Percentiles rank a stretch among this genome's conserved stretches.
phyloP scores from a whole-genome alignment of 2,888 invertebrate genomes.

The Scrobipalpa costella region DNA sequence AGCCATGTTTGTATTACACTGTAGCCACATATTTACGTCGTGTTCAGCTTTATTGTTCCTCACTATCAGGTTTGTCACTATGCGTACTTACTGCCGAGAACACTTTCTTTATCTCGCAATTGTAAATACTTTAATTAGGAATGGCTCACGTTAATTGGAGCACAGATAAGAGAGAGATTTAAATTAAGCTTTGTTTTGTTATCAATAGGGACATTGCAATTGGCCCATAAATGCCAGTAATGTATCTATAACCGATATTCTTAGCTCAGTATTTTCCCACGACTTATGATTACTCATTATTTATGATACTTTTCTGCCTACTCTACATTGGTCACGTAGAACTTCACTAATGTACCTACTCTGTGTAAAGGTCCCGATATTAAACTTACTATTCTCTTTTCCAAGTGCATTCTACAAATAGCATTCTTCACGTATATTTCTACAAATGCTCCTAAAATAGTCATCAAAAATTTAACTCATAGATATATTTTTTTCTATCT shows the following conservation, averaged over 20 bases:
- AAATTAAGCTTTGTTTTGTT: constrained; percentile 38
- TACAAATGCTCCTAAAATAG: too few relatives aligned
- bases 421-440: too few relatives aligned
- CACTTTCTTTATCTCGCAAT: constrained; percentile 47
- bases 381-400: too few relatives aligned
- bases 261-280: not conserved
- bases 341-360: not conserved
- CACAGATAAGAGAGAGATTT: constrained; percentile 26
- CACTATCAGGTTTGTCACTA: constrained; percentile 56
- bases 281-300: not conserved
- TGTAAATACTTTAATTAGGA: constrained; percentile 59
- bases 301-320: not conserved
- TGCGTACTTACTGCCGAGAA: constrained; percentile 44
- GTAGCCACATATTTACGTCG: constrained; percentile 64
- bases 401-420: too few relatives aligned
- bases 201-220: not conserved
- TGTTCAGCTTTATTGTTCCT: constrained; percentile 57
- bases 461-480: not conserved
- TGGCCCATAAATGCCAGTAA: not conserved
- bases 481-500: not conserved
- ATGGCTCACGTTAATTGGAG: constrained; percentile 46
- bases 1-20: constrained; percentile 44
- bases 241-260: not conserved
- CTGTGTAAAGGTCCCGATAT: not conserved
- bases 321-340: not conserved